A percentile compares a stretch with the other conserved stretches of the same genome.
These are phyloP conservation scores for Oxyteleia sp. DNA, from an alignment of 2,888 invertebrate species.

Conservation along the genomic window DNA sequence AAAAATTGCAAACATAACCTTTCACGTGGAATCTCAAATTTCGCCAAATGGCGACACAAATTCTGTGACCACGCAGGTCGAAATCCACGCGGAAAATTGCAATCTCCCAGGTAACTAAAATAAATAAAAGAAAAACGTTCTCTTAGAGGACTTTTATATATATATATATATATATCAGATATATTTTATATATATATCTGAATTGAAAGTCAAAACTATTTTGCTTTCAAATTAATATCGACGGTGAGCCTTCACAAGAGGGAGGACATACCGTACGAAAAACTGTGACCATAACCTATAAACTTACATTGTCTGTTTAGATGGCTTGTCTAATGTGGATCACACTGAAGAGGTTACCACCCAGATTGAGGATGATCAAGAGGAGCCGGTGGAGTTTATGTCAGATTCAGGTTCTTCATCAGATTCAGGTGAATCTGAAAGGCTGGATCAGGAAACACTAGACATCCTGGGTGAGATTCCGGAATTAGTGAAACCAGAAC, in stretches of 20 bases:
- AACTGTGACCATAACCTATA: too few relatives aligned
- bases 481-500: background rate
- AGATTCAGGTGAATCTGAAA: background rate
- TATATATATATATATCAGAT: too few relatives aligned
- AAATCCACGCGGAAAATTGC: too few relatives aligned
- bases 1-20: background rate
- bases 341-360: too few relatives aligned
- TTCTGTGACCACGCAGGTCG: too few relatives aligned
- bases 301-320: too few relatives aligned
- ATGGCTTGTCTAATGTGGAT: too few relatives aligned
- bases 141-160: background rate
- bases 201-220: too few relatives aligned
- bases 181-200: too few relatives aligned
- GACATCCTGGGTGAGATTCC: conserved; percentile 8
- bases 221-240: background rate
- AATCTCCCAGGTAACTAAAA: too few relatives aligned
- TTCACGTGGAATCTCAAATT: background rate
- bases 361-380: background rate
- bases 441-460: conserved; percentile 1
- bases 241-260: conserved; percentile 16
- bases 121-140: background rate
- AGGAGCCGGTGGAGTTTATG: too few relatives aligned
- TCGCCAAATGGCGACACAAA: too few relatives aligned
- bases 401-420: background rate
- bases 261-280: conserved; percentile 14